Conservation (phyloP, 1,140 invertebrate species). For the Nomia melanderi region DNA sequence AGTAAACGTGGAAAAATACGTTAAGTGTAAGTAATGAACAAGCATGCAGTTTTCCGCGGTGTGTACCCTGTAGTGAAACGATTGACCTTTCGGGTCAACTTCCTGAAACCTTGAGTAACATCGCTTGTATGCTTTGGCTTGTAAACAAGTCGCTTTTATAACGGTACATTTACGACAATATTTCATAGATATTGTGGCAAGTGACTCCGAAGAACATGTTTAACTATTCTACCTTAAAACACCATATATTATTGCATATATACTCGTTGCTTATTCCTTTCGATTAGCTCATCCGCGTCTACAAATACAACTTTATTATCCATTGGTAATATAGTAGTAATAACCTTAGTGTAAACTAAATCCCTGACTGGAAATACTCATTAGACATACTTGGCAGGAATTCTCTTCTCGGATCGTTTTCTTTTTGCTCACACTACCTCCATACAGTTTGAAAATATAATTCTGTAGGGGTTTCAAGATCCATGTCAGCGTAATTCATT, state of each 20-base stretch:
- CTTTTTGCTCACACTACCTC: too few species aligned
- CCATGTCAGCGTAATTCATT: too few species aligned
- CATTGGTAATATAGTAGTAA: neutral
- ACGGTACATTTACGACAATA: slow-evolving; percentile 32
- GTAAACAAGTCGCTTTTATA: slow-evolving; percentile 11
- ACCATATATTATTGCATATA: neutral
- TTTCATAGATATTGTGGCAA: slow-evolving; percentile 1
- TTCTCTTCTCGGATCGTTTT: too few species aligned
- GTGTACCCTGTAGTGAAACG: neutral
- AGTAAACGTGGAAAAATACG: neutral
- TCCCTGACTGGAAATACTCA: too few species aligned
- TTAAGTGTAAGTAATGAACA: neutral
- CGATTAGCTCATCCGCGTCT: neutral
- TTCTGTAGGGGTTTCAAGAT: too few species aligned
- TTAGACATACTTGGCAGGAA: too few species aligned
- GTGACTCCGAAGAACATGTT: slow-evolving; percentile 6
- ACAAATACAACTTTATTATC: slow-evolving; percentile 4
- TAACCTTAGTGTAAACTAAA: too few species aligned
- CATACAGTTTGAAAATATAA: too few species aligned
- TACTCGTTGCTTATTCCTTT: slow-evolving; percentile 3
- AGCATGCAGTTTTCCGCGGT: neutral
- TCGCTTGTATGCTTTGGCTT: neutral
- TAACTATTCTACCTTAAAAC: neutral
- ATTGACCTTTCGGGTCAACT: slow-evolving; percentile 17
- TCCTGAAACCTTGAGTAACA: neutral